Conservation (phyloP, 1,140 invertebrate species). For the Whitmania pigra region DNA sequence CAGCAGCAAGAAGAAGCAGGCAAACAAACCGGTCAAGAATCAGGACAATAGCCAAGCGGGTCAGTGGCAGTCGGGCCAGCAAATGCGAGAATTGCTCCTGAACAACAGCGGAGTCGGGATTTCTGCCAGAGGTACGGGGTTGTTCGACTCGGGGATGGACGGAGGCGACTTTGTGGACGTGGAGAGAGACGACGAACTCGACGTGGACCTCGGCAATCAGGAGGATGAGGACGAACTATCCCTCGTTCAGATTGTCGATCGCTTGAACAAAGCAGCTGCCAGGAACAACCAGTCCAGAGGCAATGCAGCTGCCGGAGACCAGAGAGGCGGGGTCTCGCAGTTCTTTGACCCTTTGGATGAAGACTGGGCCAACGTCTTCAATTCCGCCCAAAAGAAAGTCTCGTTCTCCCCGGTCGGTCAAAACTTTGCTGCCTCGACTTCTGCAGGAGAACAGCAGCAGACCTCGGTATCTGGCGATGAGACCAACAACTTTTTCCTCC, state of each 20-base stretch:
- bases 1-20: background rate
- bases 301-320: background rate
- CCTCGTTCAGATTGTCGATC: constrained; percentile 32
- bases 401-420: too few species aligned
- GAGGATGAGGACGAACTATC: constrained; percentile 29
- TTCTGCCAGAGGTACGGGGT: too few species aligned
- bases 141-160: too few species aligned
- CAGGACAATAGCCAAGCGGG: background rate
- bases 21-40: background rate
- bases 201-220: constrained; percentile 1
- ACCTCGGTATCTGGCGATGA: background rate
- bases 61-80: background rate
- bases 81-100: background rate
- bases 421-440: too few species aligned
- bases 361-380: background rate
- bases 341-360: background rate
- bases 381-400: background rate
- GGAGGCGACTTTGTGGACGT: constrained; percentile 1
- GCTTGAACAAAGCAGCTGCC: constrained; percentile 36
- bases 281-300: constrained; percentile 22
- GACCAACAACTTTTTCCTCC: background rate
- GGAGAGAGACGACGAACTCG: background rate
- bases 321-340: background rate
- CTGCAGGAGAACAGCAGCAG: too few species aligned
- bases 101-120: background rate